Evolutionary conservation across 2,797 vertebrate species (phyloP).

Genomic region (Gambelia wislizenii): DNA sequence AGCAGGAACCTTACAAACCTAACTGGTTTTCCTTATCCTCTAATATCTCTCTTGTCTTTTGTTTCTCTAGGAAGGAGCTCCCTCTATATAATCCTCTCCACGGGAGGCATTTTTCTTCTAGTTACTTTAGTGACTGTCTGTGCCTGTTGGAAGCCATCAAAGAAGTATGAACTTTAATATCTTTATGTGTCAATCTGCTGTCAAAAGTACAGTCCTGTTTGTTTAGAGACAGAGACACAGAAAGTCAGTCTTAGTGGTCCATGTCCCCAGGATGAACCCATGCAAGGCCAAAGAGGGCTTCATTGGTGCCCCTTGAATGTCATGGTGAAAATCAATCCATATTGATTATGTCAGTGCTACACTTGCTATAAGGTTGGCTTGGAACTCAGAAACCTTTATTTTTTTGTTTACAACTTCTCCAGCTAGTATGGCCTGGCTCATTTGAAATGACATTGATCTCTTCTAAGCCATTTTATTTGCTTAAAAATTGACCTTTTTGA

Average conservation of each 20-base stretch:
- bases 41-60: constrained; percentile 17
- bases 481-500: neutral
- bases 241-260: neutral
- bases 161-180: constrained; percentile 82
- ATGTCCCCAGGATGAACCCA: neutral
- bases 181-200: neutral
- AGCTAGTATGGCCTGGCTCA: neutral
- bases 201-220: neutral
- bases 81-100: constrained; percentile 97
- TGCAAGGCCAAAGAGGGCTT: neutral
- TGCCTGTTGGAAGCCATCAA: constrained; percentile 98
- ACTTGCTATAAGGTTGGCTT: too few relatives aligned
- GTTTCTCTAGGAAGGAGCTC: constrained; percentile 89
- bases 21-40: neutral
- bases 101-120: constrained; percentile 96
- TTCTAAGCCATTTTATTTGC: neutral
- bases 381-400: too few relatives aligned
- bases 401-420: too few relatives aligned
- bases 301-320: neutral
- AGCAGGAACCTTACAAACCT: neutral
- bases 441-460: neutral
- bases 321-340: neutral
- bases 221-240: neutral
- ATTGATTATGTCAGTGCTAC: too few relatives aligned
- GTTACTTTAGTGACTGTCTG: constrained; percentile 98